Evolutionary conservation across 2,113 vertebrate genomes (phyloP).

Genomic region (Centropus unirufus): DNA sequence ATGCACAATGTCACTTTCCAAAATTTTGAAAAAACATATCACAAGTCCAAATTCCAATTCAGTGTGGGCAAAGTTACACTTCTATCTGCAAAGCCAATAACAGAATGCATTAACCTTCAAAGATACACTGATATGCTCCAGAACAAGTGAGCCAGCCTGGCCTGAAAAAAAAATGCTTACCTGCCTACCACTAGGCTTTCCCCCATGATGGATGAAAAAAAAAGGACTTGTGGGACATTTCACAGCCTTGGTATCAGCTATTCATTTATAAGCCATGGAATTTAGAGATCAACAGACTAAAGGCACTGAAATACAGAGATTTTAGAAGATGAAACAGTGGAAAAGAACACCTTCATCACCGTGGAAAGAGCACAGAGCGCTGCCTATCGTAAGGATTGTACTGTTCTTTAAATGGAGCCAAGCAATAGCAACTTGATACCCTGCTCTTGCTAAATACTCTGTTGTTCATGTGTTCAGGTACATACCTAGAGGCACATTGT

Average conservation of each 20-base stretch:
- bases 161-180: not conserved
- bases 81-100: not conserved
- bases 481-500: not conserved
- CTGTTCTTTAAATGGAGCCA: constrained; percentile 17
- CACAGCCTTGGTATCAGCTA: not conserved
- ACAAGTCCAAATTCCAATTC: not conserved
- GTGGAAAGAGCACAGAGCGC: not conserved
- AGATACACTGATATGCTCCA: not conserved
- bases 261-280: not conserved
- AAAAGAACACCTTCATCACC: not conserved
- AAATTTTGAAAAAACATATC: not conserved
- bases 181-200: not conserved
- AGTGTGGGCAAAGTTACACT: not conserved
- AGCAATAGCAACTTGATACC: constrained; percentile 13
- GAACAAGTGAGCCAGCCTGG: not conserved
- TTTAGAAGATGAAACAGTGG: not conserved
- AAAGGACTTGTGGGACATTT: not conserved
- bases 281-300: not conserved
- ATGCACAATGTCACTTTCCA: not conserved
- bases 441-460: constrained; percentile 9
- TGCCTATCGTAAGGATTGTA: not conserved
- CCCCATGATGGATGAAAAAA: not conserved
- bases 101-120: not conserved
- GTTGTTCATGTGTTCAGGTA: constrained; percentile 2
- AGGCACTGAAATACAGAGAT: not conserved